Evolutionary conservation across 2,797 vertebrate species (phyloP).

Genomic region (Menidia menidia): DNA sequence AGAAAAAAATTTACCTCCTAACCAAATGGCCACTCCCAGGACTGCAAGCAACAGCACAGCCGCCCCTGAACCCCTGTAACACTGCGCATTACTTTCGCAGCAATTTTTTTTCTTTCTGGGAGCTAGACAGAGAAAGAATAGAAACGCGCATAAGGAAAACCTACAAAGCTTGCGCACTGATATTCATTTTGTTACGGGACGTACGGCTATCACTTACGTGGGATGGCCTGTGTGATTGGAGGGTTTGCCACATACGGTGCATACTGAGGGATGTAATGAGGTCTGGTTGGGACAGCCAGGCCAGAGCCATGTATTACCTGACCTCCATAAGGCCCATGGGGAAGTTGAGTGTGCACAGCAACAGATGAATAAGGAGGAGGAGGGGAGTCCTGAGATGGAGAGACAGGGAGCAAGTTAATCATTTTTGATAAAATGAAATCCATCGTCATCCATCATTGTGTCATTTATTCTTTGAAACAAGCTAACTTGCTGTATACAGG

Average conservation of each 20-base stretch:
- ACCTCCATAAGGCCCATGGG: slow-evolving; percentile 64
- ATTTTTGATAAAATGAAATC: neutral
- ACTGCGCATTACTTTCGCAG: slow-evolving; percentile 49
- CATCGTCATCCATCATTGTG: neutral
- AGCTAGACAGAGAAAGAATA: slow-evolving; percentile 55
- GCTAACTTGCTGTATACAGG: neutral
- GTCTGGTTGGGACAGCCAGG: slow-evolving; percentile 48
- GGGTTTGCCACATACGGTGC: slow-evolving; percentile 32
- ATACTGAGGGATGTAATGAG: slow-evolving; percentile 73
- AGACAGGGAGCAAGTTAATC: slow-evolving; percentile 1
- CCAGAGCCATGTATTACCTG: slow-evolving; percentile 56
- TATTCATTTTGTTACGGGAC: neutral
- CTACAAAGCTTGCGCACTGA: neutral
- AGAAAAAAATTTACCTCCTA: slow-evolving; percentile 72
- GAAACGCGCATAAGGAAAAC: slow-evolving; percentile 10
- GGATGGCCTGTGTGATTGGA: slow-evolving; percentile 35
- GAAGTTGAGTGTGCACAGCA: slow-evolving; percentile 54
- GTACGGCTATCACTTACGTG: slow-evolving; percentile 55
- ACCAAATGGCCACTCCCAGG: slow-evolving; percentile 76
- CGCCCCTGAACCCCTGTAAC: slow-evolving; percentile 52
- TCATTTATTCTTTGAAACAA: slow-evolving; percentile 8
- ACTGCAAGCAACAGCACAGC: slow-evolving; percentile 59
- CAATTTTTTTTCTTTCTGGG: slow-evolving; percentile 43
- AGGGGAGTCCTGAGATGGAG: slow-evolving; percentile 56
- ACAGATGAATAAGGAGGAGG: slow-evolving; percentile 76